Conservation (phyloP, 2,113 vertebrate species). For the Sinocyclocheilus anshuiensis region DNA sequence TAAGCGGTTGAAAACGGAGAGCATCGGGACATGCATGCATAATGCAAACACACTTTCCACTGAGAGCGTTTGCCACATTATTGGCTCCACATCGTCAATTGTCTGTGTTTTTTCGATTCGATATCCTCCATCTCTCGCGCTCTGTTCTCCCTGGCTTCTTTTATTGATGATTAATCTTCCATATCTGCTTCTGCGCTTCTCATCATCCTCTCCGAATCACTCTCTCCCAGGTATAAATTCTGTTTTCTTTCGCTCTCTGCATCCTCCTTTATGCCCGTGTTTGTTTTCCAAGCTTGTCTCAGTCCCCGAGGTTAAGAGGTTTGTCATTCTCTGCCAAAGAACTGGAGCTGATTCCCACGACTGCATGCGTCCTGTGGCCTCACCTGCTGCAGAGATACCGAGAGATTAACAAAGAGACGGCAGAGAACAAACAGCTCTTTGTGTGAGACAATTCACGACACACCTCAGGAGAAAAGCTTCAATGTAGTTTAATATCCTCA, state of each 20-base stretch:
- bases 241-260: too few species aligned
- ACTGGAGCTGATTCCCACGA: too few species aligned
- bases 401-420: too few species aligned
- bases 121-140: constrained; percentile 38
- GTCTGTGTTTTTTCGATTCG: constrained; percentile 36
- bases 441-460: not conserved
- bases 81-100: constrained; percentile 12
- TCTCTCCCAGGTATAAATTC: too few species aligned
- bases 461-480: not conserved
- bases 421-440: too few species aligned
- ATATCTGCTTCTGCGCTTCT: not conserved
- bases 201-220: constrained; percentile 15
- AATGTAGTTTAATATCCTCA: not conserved
- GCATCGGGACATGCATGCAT: constrained; percentile 1
- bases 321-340: too few species aligned
- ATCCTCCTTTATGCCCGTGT: too few species aligned
- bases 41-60: not conserved
- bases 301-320: too few species aligned
- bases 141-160: not conserved
- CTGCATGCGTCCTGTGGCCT: too few species aligned
- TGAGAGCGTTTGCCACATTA: constrained; percentile 8
- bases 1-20: not conserved
- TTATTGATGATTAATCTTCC: constrained; percentile 29
- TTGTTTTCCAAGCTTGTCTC: too few species aligned
- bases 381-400: too few species aligned